Percentiles rank a stretch among this genome's conserved stretches.
phyloP scores from a whole-genome alignment of 2,113 vertebrate species.

The Onychorhynchus coronatus region DNA sequence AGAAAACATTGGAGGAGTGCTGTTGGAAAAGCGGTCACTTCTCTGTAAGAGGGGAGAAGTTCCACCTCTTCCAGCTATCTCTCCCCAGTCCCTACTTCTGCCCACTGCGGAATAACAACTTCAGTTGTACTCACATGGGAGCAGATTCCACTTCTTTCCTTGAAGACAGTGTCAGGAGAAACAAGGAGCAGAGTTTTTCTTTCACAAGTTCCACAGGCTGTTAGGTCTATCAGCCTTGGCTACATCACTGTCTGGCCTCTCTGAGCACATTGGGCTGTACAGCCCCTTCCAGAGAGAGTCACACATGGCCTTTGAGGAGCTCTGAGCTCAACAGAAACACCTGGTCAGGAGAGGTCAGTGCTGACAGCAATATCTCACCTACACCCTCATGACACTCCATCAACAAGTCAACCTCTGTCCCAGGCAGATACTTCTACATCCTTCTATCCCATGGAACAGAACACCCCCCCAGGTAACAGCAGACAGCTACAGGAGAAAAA shows the following conservation, averaged over 20 bases:
- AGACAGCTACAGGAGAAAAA: background rate
- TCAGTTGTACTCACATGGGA: background rate
- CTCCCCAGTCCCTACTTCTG: background rate
- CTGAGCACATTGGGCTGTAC: background rate
- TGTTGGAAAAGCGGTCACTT: background rate
- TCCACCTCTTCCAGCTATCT: background rate
- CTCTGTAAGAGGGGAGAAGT: accelerated
- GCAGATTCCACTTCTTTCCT: background rate
- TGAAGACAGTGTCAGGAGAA: background rate
- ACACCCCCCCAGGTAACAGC: background rate
- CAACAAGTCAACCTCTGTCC: background rate
- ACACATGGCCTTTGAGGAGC: accelerated
- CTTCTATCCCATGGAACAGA: too few relatives aligned
- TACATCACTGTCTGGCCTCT: background rate
- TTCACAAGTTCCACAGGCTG: background rate
- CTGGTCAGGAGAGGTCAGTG: background rate
- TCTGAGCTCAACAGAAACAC: background rate
- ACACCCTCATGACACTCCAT: too few relatives aligned
- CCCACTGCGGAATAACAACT: background rate
- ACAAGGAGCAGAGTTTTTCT: background rate
- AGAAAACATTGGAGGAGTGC: accelerated
- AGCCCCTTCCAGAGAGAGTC: background rate
- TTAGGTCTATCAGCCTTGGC: background rate
- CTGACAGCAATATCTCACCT: background rate
- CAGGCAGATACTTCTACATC: background rate